Evolutionary conservation across 2,797 vertebrate genomes (phyloP).

Genomic region (Mormyrops attenuatus): DNA sequence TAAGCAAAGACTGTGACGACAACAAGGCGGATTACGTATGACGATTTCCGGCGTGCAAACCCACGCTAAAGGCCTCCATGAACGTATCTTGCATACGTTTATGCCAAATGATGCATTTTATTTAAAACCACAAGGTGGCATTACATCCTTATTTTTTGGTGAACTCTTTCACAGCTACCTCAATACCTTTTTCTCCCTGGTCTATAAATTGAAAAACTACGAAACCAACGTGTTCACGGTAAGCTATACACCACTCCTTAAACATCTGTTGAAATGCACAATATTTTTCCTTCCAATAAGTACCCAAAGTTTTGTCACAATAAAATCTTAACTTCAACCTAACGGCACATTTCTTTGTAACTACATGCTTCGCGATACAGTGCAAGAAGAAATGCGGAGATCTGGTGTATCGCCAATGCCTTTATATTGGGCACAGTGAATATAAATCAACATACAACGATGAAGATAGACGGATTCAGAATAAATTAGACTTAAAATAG

Average conservation of each 20-base stretch:
- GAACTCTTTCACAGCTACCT: not conserved
- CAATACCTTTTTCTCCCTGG: not conserved
- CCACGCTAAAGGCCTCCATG: not conserved
- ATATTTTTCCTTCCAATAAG: not conserved
- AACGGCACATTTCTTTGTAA: not conserved
- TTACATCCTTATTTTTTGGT: constrained; percentile 1
- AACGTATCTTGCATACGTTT: not conserved
- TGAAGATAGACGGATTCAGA: not conserved
- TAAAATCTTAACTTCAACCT: not conserved
- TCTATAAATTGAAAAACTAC: not conserved
- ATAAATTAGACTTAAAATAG: not conserved
- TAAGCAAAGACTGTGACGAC: not conserved
- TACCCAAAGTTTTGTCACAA: not conserved
- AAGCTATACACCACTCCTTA: not conserved
- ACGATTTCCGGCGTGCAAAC: not conserved
- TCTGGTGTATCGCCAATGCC: not conserved
- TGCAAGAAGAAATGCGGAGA: not conserved
- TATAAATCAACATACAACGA: not conserved
- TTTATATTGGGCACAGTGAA: not conserved
- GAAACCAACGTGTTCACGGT: not conserved
- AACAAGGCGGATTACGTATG: not conserved
- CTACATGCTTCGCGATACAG: not conserved
- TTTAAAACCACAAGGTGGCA: constrained; percentile 20
- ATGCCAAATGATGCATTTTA: not conserved
- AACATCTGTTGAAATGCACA: not conserved